Conservation (phyloP, 2,888 invertebrate genomes). For the Lathronympha strigana region DNA sequence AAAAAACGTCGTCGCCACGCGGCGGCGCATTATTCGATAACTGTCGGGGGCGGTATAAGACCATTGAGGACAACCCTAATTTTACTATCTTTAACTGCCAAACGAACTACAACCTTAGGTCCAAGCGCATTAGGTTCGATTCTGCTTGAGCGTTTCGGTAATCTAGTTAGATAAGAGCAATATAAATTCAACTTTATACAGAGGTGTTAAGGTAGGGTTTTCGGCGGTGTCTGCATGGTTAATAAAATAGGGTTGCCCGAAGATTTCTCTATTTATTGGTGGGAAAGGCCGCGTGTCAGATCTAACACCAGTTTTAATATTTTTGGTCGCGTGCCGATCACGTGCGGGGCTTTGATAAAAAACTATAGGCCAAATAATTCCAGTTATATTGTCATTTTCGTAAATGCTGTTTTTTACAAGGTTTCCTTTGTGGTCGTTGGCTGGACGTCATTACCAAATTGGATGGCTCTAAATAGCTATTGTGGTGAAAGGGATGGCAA, state of each 20-base stretch:
- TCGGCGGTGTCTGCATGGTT: constrained; percentile 42
- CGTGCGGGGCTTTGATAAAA: constrained; percentile 80
- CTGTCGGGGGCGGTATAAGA: constrained; percentile 81
- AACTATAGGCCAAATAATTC: constrained; percentile 78
- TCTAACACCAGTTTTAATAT: constrained; percentile 84
- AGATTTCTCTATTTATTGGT: constrained; percentile 80
- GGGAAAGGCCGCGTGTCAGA: constrained; percentile 83
- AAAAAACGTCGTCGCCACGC: constrained; percentile 78
- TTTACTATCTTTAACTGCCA: constrained; percentile 49
- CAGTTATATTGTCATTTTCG: constrained; percentile 81
- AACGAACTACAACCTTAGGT: constrained; percentile 48
- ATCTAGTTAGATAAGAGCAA: neutral
- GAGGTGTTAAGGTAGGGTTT: neutral
- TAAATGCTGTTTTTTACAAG: constrained; percentile 71
- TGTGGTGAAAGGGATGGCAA: constrained; percentile 26
- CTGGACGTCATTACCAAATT: constrained; percentile 71
- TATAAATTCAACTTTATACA: constrained; percentile 1
- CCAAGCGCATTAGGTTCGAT: constrained; percentile 42
- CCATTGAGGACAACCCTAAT: constrained; percentile 76
- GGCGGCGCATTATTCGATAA: constrained; percentile 81
- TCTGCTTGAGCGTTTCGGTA: constrained; percentile 38
- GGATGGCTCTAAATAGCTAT: constrained; percentile 58
- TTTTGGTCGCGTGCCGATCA: constrained; percentile 74
- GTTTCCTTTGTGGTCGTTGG: constrained; percentile 70
- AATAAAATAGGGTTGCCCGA: constrained; percentile 68